A percentile compares a stretch with the other conserved stretches of the same genome.
phyloP scores from a whole-genome alignment of 2,113 vertebrate species.

The Heteronetta atricapilla region DNA sequence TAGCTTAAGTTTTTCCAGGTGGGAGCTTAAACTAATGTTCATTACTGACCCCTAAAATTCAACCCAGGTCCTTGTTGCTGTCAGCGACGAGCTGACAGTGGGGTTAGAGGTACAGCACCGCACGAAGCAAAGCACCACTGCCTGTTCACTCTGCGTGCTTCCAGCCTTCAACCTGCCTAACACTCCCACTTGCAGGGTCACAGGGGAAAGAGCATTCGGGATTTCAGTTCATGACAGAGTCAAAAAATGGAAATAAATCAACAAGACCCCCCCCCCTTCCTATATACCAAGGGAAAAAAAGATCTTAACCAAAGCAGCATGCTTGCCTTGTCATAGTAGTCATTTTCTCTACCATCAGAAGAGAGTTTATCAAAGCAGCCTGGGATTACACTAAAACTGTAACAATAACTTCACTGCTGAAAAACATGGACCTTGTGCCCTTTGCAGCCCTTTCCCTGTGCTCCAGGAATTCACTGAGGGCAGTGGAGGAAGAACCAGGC shows the following conservation, averaged over 20 bases:
- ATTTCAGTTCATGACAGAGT: background rate
- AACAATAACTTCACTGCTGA: background rate
- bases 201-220: background rate
- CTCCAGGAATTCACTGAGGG: background rate
- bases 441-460: background rate
- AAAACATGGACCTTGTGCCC: background rate
- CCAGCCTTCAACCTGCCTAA: background rate
- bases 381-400: background rate
- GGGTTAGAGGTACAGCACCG: background rate
- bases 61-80: background rate
- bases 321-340: background rate
- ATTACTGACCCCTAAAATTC: background rate
- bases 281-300: background rate
- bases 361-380: background rate
- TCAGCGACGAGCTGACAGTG: background rate
- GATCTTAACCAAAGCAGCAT: background rate
- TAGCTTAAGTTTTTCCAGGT: background rate
- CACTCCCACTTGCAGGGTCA: background rate
- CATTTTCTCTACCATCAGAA: background rate
- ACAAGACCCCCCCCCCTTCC: background rate
- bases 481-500: background rate
- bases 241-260: accelerated
- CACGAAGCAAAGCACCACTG: background rate
- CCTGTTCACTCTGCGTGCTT: accelerated
- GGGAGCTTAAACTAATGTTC: background rate